Conservation (phyloP, 2,888 invertebrate species). For the Andrena bicolor region DNA sequence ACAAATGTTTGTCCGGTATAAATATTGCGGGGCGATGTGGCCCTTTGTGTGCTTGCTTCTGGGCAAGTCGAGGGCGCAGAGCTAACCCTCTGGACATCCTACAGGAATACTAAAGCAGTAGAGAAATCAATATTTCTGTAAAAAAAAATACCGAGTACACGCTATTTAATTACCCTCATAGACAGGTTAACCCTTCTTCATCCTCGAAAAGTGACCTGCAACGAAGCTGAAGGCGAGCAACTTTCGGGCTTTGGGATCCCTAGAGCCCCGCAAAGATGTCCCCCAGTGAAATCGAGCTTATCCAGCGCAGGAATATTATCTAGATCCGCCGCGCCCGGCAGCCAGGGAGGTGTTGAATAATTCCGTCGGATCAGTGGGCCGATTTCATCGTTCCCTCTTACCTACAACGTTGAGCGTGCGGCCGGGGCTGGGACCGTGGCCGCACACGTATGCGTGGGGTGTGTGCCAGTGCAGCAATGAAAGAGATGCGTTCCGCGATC, state of each 20-base stretch:
- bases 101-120: too few species aligned
- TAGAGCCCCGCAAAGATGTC: conserved; percentile 6
- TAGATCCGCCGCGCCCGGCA: conserved; percentile 47
- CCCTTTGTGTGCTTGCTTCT: not conserved
- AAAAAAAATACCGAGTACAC: not conserved
- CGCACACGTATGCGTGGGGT: not conserved
- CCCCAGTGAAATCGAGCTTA: conserved; percentile 46
- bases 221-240: not conserved
- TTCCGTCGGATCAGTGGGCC: conserved; percentile 66
- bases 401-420: conserved; percentile 11
- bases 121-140: too few species aligned
- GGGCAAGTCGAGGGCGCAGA: not conserved
- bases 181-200: too few species aligned
- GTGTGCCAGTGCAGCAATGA: conserved; percentile 39
- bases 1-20: conserved; percentile 19
- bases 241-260: not conserved
- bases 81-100: too few species aligned
- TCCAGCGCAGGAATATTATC: conserved; percentile 53
- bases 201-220: too few species aligned
- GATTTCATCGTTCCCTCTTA: conserved; percentile 45
- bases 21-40: not conserved
- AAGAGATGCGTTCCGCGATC: conserved; percentile 72
- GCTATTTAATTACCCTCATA: too few species aligned
- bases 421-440: too few species aligned
- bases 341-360: conserved; percentile 66